phyloP scores from a whole-genome alignment of 2,113 vertebrate species.

The Motacilla alba region DNA sequence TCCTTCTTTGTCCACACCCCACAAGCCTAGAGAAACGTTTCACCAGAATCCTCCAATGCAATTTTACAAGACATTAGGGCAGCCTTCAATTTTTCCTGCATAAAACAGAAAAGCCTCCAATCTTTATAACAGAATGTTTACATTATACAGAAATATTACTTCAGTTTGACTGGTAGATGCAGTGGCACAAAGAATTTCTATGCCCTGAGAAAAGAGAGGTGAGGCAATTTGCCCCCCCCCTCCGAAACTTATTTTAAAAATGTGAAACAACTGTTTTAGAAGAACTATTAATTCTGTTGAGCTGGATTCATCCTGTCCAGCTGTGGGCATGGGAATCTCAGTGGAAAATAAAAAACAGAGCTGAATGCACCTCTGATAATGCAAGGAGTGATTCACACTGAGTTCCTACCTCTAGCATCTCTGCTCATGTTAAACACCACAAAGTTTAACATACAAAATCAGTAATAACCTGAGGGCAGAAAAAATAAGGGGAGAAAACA shows the following conservation, averaged over 20 bases:
- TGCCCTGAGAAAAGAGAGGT: not conserved
- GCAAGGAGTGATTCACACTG: accelerated
- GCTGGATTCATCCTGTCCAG: not conserved
- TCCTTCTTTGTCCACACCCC: not conserved
- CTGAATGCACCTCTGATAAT: not conserved
- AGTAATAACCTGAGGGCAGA: not conserved
- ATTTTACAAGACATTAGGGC: not conserved
- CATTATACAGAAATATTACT: not conserved
- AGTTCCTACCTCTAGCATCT: not conserved
- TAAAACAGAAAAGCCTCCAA: not conserved
- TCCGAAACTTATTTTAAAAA: not conserved
- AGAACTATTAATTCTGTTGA: not conserved
- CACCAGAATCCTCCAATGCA: not conserved
- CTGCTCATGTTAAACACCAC: not conserved
- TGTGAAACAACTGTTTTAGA: not conserved
- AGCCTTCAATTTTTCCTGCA: not conserved
- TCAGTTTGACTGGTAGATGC: not conserved
- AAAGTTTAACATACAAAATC: not conserved
- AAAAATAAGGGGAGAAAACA: not conserved
- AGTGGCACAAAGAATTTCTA: not conserved
- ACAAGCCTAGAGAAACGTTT: not conserved
- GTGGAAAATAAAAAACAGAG: not conserved
- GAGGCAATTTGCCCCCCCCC: not conserved
- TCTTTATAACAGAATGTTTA: not conserved
- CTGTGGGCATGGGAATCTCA: not conserved